Conservation (phyloP, 2,113 vertebrate genomes). For the Saccopteryx bilineata region DNA sequence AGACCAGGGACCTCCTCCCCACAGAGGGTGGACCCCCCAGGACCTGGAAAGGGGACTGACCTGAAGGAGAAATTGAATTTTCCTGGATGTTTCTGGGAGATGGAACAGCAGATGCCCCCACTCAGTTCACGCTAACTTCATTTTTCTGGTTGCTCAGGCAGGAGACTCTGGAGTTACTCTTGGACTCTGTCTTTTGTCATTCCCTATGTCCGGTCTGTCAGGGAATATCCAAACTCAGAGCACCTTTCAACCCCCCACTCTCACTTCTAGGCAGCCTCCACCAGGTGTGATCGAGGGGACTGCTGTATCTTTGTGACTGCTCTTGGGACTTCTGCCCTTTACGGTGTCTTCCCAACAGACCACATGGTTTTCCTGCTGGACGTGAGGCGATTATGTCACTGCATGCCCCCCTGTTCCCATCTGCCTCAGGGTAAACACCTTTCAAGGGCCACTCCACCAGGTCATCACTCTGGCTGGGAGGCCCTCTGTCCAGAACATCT, state of each 20-base stretch:
- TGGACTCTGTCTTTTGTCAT: neutral
- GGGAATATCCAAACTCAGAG: neutral
- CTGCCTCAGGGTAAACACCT: neutral
- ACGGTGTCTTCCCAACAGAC: neutral
- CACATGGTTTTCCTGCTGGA: neutral
- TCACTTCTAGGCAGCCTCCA: neutral
- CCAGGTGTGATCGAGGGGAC: neutral
- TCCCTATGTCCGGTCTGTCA: neutral
- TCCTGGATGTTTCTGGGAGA: neutral
- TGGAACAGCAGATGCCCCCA: neutral
- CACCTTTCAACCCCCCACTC: too few relatives aligned
- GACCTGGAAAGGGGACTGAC: neutral
- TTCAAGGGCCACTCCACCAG: neutral
- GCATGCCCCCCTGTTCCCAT: too few relatives aligned
- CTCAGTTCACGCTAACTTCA: neutral
- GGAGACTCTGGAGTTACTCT: neutral
- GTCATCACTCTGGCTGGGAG: neutral
- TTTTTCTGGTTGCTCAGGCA: neutral
- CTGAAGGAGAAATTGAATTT: neutral
- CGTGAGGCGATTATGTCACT: neutral
- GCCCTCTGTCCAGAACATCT: neutral
- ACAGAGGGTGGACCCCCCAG: too few relatives aligned
- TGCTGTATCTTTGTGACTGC: neutral
- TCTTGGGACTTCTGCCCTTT: neutral
- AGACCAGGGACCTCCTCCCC: neutral